These are phyloP conservation scores for Synanthedon andrenaeformis DNA, from an alignment of 2,888 invertebrate genomes.

Conservation along the genomic window DNA sequence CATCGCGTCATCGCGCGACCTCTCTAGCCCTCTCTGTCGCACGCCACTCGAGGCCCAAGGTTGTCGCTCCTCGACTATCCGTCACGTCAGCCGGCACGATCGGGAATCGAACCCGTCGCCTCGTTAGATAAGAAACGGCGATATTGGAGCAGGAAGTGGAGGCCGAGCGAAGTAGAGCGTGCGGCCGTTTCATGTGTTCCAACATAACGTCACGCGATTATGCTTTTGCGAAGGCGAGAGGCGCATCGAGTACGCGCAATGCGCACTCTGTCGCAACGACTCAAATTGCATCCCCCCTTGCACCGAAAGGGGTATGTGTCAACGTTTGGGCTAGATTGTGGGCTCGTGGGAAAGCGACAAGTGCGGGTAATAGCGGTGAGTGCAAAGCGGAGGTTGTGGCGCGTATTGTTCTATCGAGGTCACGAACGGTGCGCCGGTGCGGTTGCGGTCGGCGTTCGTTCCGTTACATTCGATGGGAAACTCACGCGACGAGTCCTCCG, in stretches of 20 bases:
- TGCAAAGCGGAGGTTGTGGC: background rate
- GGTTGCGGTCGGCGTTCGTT: background rate
- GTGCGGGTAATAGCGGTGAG: background rate
- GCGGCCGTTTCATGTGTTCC: background rate
- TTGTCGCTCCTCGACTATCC: too few species aligned
- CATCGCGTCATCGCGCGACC: too few species aligned
- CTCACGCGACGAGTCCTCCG: conserved; percentile 81
- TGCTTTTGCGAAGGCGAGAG: background rate
- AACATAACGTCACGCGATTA: background rate
- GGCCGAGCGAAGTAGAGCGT: background rate
- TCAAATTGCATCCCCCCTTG: too few species aligned
- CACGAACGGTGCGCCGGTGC: too few species aligned
- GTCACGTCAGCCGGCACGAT: background rate
- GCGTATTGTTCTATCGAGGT: background rate
- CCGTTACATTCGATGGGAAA: conserved; percentile 7
- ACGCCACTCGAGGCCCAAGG: too few species aligned
- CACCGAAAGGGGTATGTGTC: too few species aligned
- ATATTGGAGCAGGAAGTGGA: background rate
- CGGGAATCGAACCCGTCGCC: background rate
- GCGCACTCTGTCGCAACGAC: background rate
- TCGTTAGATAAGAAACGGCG: background rate
- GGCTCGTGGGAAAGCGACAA: background rate
- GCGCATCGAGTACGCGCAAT: background rate
- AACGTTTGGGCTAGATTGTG: background rate
- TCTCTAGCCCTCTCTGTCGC: too few species aligned